A percentile compares a stretch with the other conserved stretches of the same genome.
These are phyloP conservation scores for Cranoglanis bouderius DNA, from an alignment of 2,113 vertebrate genomes.

Conservation along the genomic window DNA sequence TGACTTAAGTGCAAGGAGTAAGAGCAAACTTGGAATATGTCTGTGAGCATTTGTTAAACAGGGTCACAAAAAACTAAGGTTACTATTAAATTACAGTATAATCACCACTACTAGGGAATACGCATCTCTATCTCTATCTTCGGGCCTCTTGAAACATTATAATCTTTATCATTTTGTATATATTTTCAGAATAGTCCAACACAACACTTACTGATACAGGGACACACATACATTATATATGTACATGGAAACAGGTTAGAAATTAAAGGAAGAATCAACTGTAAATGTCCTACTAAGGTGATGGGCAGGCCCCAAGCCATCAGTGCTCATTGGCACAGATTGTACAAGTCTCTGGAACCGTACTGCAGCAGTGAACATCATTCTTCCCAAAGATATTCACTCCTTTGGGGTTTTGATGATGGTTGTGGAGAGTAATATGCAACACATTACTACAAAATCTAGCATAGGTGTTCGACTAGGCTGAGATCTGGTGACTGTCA, in stretches of 20 bases:
- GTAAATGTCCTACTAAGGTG: not conserved
- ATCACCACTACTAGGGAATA: not conserved
- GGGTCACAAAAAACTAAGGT: not conserved
- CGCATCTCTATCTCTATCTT: not conserved
- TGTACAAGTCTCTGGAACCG: not conserved
- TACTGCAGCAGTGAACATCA: not conserved
- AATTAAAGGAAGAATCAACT: not conserved
- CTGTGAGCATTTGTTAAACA: not conserved
- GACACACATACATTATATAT: not conserved
- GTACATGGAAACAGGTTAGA: not conserved
- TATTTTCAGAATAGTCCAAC: not conserved
- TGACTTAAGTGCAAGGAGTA: not conserved
- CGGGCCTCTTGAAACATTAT: not conserved
- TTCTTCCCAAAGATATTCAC: not conserved
- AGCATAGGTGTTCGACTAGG: not conserved
- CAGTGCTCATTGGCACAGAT: too few relatives aligned
- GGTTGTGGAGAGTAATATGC: not conserved
- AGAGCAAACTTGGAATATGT: not conserved
- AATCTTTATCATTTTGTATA: too few relatives aligned
- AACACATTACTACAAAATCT: not conserved
- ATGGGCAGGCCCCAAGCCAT: not conserved
- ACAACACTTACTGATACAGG: not conserved
- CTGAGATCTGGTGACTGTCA: not conserved
- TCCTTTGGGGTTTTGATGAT: not conserved
- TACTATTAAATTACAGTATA: not conserved